Conservation (phyloP, 1,140 invertebrate species). For the Latrodectus geometricus region DNA sequence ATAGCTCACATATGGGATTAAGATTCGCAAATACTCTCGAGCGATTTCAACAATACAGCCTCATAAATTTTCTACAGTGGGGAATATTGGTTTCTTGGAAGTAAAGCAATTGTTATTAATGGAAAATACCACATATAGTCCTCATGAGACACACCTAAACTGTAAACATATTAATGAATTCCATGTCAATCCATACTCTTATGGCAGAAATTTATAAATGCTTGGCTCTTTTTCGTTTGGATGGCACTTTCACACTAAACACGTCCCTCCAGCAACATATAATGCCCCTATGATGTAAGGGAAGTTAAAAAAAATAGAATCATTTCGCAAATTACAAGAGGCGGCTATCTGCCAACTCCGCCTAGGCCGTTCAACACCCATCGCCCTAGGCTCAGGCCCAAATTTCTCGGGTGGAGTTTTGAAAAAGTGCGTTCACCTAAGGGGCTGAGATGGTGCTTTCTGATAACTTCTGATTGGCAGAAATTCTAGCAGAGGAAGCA, state of each 20-base stretch:
- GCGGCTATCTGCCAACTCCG: slow-evolving; percentile 15
- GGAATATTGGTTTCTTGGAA: too few species aligned
- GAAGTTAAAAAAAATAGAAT: background rate
- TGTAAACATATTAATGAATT: background rate
- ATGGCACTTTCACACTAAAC: background rate
- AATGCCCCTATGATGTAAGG: too few species aligned
- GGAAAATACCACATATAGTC: background rate
- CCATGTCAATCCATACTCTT: background rate
- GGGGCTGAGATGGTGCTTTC: background rate
- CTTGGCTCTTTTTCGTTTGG: background rate
- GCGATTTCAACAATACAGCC: too few species aligned
- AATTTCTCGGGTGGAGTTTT: slow-evolving; percentile 22
- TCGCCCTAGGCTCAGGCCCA: background rate
- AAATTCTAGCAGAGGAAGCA: background rate
- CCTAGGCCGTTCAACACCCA: slow-evolving; percentile 22
- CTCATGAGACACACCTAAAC: background rate
- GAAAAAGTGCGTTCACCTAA: slow-evolving; percentile 24
- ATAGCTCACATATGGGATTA: too few species aligned
- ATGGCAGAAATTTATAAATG: background rate
- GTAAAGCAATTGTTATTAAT: background rate
- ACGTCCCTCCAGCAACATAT: background rate
- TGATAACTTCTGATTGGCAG: slow-evolving; percentile 23
- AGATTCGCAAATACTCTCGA: too few species aligned
- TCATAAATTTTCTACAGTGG: too few species aligned
- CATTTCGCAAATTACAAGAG: slow-evolving; percentile 18